phyloP scores from a whole-genome alignment of 2,888 invertebrate species.

The Eupelmus urozonus region DNA sequence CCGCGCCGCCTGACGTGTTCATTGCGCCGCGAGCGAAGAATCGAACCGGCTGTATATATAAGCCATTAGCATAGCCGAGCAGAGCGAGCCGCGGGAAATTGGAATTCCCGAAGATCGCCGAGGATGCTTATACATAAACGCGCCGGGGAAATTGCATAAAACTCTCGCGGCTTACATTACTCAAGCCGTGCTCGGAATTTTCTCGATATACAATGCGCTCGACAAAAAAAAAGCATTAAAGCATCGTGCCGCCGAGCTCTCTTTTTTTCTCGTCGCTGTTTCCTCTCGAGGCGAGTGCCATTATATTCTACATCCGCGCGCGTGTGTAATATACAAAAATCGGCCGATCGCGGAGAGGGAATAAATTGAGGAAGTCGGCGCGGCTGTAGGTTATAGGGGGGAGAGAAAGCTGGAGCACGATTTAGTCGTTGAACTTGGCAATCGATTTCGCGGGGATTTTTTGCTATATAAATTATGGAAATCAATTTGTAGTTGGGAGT shows the following conservation, averaged over 20 bases:
- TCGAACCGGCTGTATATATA: background rate
- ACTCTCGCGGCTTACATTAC: constrained; percentile 22
- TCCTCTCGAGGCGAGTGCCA: background rate
- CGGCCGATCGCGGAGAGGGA: background rate
- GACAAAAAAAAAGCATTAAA: background rate
- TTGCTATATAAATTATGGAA: background rate
- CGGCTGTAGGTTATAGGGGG: background rate
- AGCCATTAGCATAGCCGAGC: constrained; percentile 36
- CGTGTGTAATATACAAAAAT: constrained; percentile 28
- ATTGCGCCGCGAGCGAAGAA: constrained; percentile 14
- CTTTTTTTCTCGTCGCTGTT: background rate
- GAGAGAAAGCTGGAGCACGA: background rate
- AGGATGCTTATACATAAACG: background rate
- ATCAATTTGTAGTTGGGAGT: no score
- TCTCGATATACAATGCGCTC: constrained; percentile 28
- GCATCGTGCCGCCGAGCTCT: background rate
- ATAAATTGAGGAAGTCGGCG: constrained; percentile 40
- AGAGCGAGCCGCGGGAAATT: constrained; percentile 18
- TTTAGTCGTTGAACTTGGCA: constrained; percentile 25
- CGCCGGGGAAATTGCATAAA: constrained; percentile 28
- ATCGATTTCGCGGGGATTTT: background rate
- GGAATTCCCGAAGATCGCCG: constrained; percentile 11
- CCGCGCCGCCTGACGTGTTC: background rate
- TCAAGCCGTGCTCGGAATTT: constrained; percentile 3
- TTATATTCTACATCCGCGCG: background rate